Evolutionary conservation across 2,888 invertebrate genomes (phyloP).

Genomic region (Andrena dorsata): DNA sequence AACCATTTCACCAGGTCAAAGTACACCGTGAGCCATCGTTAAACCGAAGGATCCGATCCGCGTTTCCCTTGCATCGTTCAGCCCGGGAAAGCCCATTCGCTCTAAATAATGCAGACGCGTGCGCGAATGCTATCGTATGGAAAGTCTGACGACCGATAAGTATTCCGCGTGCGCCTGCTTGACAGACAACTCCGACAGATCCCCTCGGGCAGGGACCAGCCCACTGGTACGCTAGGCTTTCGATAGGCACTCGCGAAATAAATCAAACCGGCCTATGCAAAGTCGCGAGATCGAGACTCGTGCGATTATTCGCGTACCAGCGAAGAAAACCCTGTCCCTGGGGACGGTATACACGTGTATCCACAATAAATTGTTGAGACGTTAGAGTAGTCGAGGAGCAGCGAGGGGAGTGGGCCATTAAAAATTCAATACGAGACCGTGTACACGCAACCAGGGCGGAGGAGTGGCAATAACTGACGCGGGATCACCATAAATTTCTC

Average conservation of each 20-base stretch:
- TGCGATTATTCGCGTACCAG: not conserved
- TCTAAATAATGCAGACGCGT: not conserved
- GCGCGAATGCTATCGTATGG: not conserved
- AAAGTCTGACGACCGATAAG: not conserved
- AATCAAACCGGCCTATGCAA: not conserved
- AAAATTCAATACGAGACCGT: constrained; percentile 38
- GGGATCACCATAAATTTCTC: constrained; percentile 58
- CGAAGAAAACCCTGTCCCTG: too few relatives aligned
- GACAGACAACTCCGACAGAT: not conserved
- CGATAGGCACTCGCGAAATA: not conserved
- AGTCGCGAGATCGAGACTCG: not conserved
- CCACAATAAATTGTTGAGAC: constrained; percentile 15
- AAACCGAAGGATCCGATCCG: constrained; percentile 30
- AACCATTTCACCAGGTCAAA: constrained; percentile 53
- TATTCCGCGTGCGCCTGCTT: constrained; percentile 6
- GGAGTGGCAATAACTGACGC: constrained; percentile 17
- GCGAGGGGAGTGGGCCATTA: not conserved
- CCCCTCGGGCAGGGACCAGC: not conserved
- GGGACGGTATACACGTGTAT: not conserved
- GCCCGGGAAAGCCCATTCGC: not conserved
- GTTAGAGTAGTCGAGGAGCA: not conserved
- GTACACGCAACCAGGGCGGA: constrained; percentile 21
- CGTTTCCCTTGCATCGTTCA: constrained; percentile 7
- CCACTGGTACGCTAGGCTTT: not conserved
- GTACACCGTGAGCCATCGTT: constrained; percentile 43